Base-by-base conservation (phyloP, 2,113 vertebrate genomes). In the Seriola rivoliana region DNA sequence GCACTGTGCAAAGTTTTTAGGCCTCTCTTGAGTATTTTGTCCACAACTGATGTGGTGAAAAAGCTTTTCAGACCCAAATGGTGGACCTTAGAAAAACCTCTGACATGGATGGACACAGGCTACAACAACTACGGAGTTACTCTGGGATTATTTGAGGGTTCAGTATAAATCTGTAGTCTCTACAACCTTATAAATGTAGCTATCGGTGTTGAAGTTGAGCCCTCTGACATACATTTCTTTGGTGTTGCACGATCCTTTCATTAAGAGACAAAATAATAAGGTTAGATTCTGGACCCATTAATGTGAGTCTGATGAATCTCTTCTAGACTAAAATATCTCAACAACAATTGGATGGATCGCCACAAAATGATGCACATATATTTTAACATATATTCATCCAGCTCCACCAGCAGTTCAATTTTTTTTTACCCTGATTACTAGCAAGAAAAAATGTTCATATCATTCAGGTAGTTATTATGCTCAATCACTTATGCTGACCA, bases 41-140 rank as follows among this genome's bases (percentile, higher is more conserved):
- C 23, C 71, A n/a, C 34, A 2, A 8, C 44, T 52, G 25, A 48
- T 64, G 65, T 13, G 42, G 42, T 73, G 57, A 79, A 84, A 73
- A 71, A 79, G 32, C 74, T 42, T 79, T 80, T 89, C 66, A 81
- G 72, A 67, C 44, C 21, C 74, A 21, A 3, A 71, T 13, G 29
- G 0, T 5, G 6, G 32, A 73, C 34, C 21, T 13, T 10, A 12
- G 9, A 23, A 17, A 70, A 36, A 7, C 13, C 25, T 66, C 23
- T 57, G 54, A 57, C n/a, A 57, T 48, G 9, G 12, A 44, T 21
- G 6, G 68, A 60, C 34, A 6, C 23, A 17, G 52, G 54, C 8
- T 42, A 64, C 48, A 72, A 58, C 62, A 71, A 11, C 52, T 16
- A 1, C 9, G 59, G 29, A 46, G 25, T 21, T 40, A 23, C 16